These are phyloP conservation scores for Oryzias sinensis DNA, from an alignment of 2,797 vertebrate genomes.

Conservation along the genomic window DNA sequence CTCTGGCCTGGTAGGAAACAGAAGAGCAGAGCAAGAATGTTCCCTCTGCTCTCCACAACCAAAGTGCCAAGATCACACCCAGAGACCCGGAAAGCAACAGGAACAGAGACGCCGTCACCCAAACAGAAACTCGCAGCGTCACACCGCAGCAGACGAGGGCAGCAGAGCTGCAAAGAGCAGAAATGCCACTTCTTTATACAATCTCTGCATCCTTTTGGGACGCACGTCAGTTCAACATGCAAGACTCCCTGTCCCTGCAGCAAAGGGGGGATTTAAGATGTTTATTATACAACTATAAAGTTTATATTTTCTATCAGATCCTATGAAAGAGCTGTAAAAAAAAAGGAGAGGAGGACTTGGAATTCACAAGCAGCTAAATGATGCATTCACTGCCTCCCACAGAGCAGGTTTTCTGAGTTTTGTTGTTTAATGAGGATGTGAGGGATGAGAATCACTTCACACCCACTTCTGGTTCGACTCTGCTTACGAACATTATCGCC, in stretches of 20 bases:
- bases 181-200: slow-evolving; percentile 18
- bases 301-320: slow-evolving; percentile 71
- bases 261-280: slow-evolving; percentile 19
- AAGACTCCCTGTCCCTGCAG: slow-evolving; percentile 12
- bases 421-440: too few species aligned
- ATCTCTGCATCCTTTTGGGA: slow-evolving; percentile 1
- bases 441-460: too few species aligned
- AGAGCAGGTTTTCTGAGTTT: slow-evolving; percentile 5
- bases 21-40: slow-evolving; percentile 18
- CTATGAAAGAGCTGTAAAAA: slow-evolving; percentile 62
- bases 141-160: slow-evolving; percentile 9
- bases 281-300: slow-evolving; percentile 57
- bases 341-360: slow-evolving; percentile 40
- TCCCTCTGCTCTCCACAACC: slow-evolving; percentile 62
- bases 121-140: slow-evolving; percentile 11
- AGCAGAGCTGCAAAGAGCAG: slow-evolving; percentile 38
- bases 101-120: slow-evolving; percentile 35
- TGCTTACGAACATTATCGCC: too few species aligned
- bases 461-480: too few species aligned
- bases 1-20: slow-evolving; percentile 88
- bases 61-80: slow-evolving; percentile 75
- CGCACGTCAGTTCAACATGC: background rate
- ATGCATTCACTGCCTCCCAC: slow-evolving; percentile 29
- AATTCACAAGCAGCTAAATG: slow-evolving; percentile 19
- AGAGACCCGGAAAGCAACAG: slow-evolving; percentile 47